Base-by-base conservation (phyloP, 2,888 invertebrate species). In the Patella pellucida region DNA sequence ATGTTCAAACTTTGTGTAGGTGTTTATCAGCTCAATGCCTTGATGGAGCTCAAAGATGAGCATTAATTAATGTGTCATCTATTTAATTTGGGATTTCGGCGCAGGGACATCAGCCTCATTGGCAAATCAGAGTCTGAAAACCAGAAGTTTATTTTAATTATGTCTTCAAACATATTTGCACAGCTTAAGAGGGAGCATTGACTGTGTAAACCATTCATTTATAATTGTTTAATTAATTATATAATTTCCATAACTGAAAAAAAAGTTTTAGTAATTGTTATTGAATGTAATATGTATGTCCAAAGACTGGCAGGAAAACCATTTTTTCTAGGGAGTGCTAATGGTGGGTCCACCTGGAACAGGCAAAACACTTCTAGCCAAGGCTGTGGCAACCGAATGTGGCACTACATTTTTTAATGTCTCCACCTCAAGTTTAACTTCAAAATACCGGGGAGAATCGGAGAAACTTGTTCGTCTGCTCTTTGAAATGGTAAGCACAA, bases 401-500 rank as follows among this genome's bases (percentile, higher is more conserved):
- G 89, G 89, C 19, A 91, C 92, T 4, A 92, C 92, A 12, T 92
- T 92, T 85, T 92, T 92, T 86, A 90, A 97, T 91, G 97, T 99
- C 2, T 97, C 97, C 14, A 97, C 97, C 0, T 97, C 97, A 0
- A 97, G 97, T 0, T 93, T 99, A 80, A 97, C 98, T 19, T 97
- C 97, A 27, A 99, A 99, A 92, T 99, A 97, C 92, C 93, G 98
- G 74, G 99, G 99, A 16, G 99, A 99, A 92, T 97, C 97, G 0
- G 99, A 99, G 92, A 99, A 98, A 92, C 94, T 99, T 87, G 97
- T 99, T 80, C 94, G 98, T 78, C 91, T 98, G 74, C 93, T 99
- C 0, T 99, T 99, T 91, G 98, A 98, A 93, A 98, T 99, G 97
- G 96, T 95, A 89, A 90, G 88, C 85, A 41, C 41, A 9, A 41